phyloP scores from a whole-genome alignment of 1,140 invertebrate genomes.

The Drosophila mojavensis region DNA sequence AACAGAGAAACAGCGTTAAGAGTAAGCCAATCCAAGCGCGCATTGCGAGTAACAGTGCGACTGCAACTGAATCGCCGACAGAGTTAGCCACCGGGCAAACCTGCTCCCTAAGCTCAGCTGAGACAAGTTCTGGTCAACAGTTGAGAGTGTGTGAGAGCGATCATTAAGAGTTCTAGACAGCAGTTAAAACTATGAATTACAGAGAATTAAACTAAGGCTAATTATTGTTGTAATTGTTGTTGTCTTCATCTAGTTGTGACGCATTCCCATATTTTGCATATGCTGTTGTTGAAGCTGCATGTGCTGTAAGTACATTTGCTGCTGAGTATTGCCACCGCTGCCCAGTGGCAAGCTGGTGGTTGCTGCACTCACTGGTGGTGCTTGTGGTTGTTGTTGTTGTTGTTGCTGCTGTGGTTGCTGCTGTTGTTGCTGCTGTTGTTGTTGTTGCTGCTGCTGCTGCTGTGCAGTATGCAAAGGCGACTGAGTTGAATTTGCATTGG shows the following conservation, averaged over 20 bases:
- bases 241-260: constrained; percentile 55
- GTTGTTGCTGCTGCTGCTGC: constrained; percentile 37
- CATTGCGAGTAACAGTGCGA: constrained; percentile 16
- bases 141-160: not conserved
- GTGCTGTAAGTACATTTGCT: constrained; percentile 65
- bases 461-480: constrained; percentile 37
- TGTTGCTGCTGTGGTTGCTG: constrained; percentile 37
- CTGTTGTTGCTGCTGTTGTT: constrained; percentile 32
- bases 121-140: constrained; percentile 14
- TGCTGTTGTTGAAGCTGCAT: constrained; percentile 55
- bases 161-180: constrained; percentile 4
- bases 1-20: constrained; percentile 20
- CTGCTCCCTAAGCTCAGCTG: constrained; percentile 8
- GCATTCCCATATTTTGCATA: constrained; percentile 68
- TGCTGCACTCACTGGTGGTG: constrained; percentile 24
- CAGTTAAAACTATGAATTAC: constrained; percentile 13
- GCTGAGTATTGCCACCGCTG: constrained; percentile 64
- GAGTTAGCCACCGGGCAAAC: constrained; percentile 18
- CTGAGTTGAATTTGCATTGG: constrained; percentile 32
- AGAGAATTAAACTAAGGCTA: constrained; percentile 36
- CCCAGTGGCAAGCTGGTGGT: constrained; percentile 56
- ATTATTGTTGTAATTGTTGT: constrained; percentile 4
- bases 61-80: constrained; percentile 3
- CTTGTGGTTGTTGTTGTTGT: constrained; percentile 15
- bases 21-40: not conserved